Evolutionary conservation across 2,797 vertebrate genomes (phyloP), one percentile per base, ranked within the genome.

Genomic region (Oreortyx pictus): DNA sequence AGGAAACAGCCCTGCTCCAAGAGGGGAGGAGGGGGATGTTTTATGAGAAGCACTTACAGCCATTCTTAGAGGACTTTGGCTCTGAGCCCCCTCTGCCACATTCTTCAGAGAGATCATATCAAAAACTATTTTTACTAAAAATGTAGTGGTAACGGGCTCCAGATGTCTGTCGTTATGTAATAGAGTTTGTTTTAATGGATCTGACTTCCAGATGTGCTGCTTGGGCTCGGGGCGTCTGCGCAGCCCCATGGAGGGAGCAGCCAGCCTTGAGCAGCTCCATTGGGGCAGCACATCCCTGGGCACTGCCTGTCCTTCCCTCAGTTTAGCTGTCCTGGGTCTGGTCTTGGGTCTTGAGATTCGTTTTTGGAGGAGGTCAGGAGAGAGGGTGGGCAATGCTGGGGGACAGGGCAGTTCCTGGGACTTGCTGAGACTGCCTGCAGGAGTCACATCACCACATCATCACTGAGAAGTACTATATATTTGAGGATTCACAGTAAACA

Each of bases 121-220:
- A 97, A 97, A 97, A 85, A 80, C 93, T 94, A 95, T 97, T 97
- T 97, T 96, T 95, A 88, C 96, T 97, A 96, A 97, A 98, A 97
- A 91, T 95, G 95, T 95, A 67, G 86, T 81, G 96, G 96, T 98
- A 98, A 98, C 88, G 78, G 93, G 92, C 95, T 98, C 97, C 97
- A 98, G 98, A 98, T 98, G 97, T 93, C 88, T 60, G 93, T 94
- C 96, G 97, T 98, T 98, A 98, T 98, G 97, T 97, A 98, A 98
- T 97, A 93, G 82, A 88, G 96, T 92, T 97, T 97, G 96, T 96
- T 98, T 96, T 94, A 97, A 96, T 95, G 97, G 95, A 95, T 89
- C 94, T 20, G 25, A 96, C 92, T 98, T 98, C 97, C 98, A 98
- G 97, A 98, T 98, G 98, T 97, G 96, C 94, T 94, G 95, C 35